Conservation (phyloP, 1,140 invertebrate species). For the Dufourea novaeangliae region DNA sequence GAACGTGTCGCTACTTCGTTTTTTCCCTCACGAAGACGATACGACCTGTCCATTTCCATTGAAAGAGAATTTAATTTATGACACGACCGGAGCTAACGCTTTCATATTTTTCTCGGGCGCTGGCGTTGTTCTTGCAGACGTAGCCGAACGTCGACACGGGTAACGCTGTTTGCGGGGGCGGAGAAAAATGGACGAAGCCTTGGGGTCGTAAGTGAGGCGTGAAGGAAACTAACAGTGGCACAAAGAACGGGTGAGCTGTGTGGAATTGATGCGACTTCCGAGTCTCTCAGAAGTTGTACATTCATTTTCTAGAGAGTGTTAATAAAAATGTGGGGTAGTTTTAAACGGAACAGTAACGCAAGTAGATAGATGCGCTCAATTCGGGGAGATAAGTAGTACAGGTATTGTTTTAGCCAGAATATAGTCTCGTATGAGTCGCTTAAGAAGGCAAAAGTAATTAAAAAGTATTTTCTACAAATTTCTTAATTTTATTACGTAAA, state of each 20-base stretch:
- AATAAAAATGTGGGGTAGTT: too few relatives aligned
- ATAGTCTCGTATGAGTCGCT: too few relatives aligned
- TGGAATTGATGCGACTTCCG: neutral
- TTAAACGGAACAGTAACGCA: too few relatives aligned
- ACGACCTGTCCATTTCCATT: neutral
- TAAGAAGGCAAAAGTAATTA: too few relatives aligned
- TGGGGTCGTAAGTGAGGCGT: neutral
- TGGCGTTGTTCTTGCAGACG: neutral
- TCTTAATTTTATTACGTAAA: too few relatives aligned
- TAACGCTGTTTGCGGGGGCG: neutral
- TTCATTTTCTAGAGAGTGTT: neutral
- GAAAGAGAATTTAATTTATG: slow-evolving; percentile 36
- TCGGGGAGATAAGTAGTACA: too few relatives aligned
- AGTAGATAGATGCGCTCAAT: too few relatives aligned
- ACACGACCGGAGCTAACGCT: neutral
- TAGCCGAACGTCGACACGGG: neutral
- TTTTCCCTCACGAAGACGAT: neutral
- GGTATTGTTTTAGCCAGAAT: too few relatives aligned
- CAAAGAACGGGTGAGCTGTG: neutral
- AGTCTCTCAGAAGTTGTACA: too few relatives aligned
- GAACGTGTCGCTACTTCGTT: neutral
- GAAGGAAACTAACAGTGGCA: neutral
- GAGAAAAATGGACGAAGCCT: neutral
- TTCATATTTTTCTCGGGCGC: slow-evolving; percentile 5
- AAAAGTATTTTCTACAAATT: too few relatives aligned